Evolutionary conservation across 2,797 vertebrate species (phyloP).

Genomic region (Phoebastria nigripes): DNA sequence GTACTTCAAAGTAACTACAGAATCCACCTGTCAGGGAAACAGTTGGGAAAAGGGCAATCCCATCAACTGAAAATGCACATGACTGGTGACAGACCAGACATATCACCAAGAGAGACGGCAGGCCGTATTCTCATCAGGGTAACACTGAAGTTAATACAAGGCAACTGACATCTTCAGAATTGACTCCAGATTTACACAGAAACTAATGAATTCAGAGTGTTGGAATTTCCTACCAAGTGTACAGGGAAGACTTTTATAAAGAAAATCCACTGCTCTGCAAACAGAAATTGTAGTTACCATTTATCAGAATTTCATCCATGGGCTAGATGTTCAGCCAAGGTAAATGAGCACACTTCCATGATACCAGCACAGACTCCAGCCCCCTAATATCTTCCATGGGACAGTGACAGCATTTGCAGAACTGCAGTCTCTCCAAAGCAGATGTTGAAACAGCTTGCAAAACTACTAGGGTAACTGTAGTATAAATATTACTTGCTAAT

Average conservation of each 20-base stretch:
- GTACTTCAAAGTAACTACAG: constrained; percentile 10
- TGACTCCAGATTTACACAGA: background rate
- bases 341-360: background rate
- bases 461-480: background rate
- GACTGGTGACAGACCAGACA: background rate
- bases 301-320: background rate
- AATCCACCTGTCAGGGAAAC: background rate
- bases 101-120: background rate
- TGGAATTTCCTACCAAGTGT: background rate
- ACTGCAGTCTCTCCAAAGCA: background rate
- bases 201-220: background rate
- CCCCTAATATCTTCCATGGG: background rate
- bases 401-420: background rate
- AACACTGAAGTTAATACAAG: background rate
- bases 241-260: background rate
- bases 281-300: background rate
- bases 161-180: background rate
- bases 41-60: background rate
- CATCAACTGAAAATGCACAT: background rate
- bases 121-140: background rate
- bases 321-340: background rate
- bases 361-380: background rate
- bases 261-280: background rate
- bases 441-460: background rate
- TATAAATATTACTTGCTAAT: background rate